Conservation (phyloP, 2,888 invertebrate species). For the Acleris laterana region DNA sequence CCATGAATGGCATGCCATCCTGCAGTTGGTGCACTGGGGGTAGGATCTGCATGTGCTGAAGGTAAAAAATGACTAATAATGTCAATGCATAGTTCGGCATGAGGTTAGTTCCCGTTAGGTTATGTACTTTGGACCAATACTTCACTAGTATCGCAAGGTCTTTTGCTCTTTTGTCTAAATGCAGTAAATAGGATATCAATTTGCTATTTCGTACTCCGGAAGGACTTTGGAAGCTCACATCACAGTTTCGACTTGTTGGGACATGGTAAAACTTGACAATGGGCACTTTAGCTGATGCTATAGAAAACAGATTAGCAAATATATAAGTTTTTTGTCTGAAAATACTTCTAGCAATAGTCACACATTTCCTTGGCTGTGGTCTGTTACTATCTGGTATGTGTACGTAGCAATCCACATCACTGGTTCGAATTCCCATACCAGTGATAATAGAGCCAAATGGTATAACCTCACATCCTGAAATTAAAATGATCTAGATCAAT, state of each 20-base stretch:
- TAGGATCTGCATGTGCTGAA: slow-evolving; percentile 85
- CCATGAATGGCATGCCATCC: slow-evolving; percentile 48
- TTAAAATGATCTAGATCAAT: slow-evolving; percentile 8
- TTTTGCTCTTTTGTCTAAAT: slow-evolving; percentile 81
- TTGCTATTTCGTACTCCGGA: slow-evolving; percentile 88
- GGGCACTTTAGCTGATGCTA: slow-evolving; percentile 88
- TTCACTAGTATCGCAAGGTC: slow-evolving; percentile 87
- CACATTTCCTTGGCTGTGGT: slow-evolving; percentile 41
- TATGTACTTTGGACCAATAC: slow-evolving; percentile 88
- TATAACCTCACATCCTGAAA: slow-evolving; percentile 64
- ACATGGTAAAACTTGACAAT: slow-evolving; percentile 89
- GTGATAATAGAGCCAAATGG: slow-evolving; percentile 90
- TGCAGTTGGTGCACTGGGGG: slow-evolving; percentile 83
- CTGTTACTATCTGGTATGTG: slow-evolving; percentile 57
- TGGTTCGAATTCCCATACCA: slow-evolving; percentile 87
- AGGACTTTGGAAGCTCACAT: slow-evolving; percentile 88
- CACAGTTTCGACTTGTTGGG: slow-evolving; percentile 85
- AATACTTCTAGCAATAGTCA: slow-evolving; percentile 57
- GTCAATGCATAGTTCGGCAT: slow-evolving; percentile 88
- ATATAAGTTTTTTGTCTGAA: slow-evolving; percentile 58
- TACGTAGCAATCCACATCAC: slow-evolving; percentile 90
- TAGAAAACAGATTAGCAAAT: slow-evolving; percentile 84
- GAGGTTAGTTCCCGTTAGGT: slow-evolving; percentile 81
- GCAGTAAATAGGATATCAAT: slow-evolving; percentile 84
- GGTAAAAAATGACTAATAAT: slow-evolving; percentile 87